These are phyloP conservation scores for Xiphydria camelus DNA, from an alignment of 2,888 invertebrate genomes.

Conservation along the genomic window DNA sequence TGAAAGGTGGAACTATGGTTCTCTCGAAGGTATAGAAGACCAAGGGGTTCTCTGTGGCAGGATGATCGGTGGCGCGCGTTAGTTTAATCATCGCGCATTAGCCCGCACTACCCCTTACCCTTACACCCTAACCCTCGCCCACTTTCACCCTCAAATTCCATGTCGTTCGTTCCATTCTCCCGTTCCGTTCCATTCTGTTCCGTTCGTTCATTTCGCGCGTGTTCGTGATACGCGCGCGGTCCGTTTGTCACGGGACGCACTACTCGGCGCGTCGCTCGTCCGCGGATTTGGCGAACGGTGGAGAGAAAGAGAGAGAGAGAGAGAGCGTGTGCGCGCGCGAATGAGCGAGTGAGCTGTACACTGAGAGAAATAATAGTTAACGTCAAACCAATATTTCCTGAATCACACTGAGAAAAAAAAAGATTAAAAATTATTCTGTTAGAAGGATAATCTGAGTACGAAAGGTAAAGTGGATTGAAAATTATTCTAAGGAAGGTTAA, in stretches of 20 bases:
- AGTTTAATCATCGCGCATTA: constrained; percentile 59
- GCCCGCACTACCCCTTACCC: constrained; percentile 43
- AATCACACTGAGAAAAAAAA: too few species aligned
- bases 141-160: constrained; percentile 49
- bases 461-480: too few species aligned
- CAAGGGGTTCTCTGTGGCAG: constrained; percentile 51
- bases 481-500: too few species aligned
- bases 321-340: too few species aligned
- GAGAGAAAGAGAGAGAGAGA: too few species aligned
- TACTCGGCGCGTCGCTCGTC: constrained; percentile 6
- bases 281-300: too few species aligned
- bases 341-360: too few species aligned
- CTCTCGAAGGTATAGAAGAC: constrained; percentile 23
- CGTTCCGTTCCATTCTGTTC: constrained; percentile 28
- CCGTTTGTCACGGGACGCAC: constrained; percentile 36
- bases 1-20: constrained; percentile 29
- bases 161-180: constrained; percentile 31
- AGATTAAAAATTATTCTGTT: too few species aligned
- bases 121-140: constrained; percentile 34
- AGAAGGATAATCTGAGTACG: too few species aligned
- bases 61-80: constrained; percentile 56
- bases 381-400: too few species aligned
- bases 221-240: constrained; percentile 36
- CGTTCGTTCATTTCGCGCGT: constrained; percentile 39
- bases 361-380: too few species aligned